A percentile compares a stretch with the other conserved stretches of the same genome.
Evolutionary conservation across 2,797 vertebrate species (phyloP).

Genomic region (Cygnus olor): DNA sequence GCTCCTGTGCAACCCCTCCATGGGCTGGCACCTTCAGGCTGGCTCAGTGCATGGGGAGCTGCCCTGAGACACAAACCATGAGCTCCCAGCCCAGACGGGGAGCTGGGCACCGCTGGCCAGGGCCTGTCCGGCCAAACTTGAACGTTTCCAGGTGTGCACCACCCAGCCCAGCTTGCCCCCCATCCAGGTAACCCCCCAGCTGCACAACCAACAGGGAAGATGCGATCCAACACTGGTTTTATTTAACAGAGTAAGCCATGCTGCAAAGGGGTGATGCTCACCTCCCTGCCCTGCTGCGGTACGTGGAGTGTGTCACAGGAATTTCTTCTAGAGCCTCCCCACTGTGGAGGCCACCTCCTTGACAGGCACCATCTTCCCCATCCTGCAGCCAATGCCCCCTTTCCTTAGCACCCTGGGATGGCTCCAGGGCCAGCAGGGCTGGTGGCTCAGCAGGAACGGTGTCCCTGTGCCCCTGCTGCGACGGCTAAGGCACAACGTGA

Average conservation of each 20-base stretch:
- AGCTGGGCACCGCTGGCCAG: neutral
- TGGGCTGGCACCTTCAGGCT: neutral
- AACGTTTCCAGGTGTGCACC: neutral
- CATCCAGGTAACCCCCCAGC: neutral
- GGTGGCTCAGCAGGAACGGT: fast-evolving
- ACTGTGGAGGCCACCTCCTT: neutral
- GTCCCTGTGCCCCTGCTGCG: neutral
- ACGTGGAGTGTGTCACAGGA: neutral
- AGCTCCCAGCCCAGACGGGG: neutral
- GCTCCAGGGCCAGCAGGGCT: neutral
- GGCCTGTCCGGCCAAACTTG: neutral
- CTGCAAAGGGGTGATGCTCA: neutral
- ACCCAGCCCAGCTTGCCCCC: neutral
- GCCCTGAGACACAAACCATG: neutral
- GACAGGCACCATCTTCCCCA: fast-evolving
- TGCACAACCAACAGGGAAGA: neutral
- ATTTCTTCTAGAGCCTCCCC: neutral
- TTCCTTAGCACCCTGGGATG: fast-evolving
- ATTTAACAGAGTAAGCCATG: neutral
- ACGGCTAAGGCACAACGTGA: neutral
- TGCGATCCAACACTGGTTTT: neutral
- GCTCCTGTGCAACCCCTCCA: neutral
- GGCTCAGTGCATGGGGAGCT: too few relatives aligned
- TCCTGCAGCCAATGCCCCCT: neutral
- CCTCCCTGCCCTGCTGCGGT: neutral